A percentile compares a stretch with the other conserved stretches of the same genome.
Conservation (phyloP, 1,140 invertebrate genomes). For the Belonocnema kinseyi region DNA sequence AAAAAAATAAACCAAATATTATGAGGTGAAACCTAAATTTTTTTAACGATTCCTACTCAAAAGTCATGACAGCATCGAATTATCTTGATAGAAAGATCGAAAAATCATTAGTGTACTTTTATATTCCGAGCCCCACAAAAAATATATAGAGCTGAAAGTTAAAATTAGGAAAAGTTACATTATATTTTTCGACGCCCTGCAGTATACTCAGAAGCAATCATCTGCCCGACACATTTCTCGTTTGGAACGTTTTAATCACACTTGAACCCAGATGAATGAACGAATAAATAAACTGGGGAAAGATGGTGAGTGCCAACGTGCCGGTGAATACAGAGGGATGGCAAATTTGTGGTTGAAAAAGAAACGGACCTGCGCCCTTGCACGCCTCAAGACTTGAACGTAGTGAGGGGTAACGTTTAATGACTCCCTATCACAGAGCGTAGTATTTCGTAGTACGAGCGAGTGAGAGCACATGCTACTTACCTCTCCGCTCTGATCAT, state of each 20-base stretch:
- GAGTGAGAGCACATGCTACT: background rate
- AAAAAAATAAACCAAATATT: too few relatives aligned
- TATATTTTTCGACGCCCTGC: too few relatives aligned
- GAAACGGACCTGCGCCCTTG: conserved; percentile 16
- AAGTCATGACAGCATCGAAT: too few relatives aligned
- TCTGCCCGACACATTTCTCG: background rate
- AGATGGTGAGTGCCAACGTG: background rate
- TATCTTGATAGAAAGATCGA: too few relatives aligned
- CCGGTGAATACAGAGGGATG: background rate
- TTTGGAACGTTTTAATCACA: background rate
- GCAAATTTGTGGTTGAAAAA: background rate
- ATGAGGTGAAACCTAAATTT: too few relatives aligned
- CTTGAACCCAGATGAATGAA: background rate
- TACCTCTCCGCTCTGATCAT: too few relatives aligned
- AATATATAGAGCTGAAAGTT: too few relatives aligned
- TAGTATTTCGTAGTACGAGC: conserved; percentile 14
- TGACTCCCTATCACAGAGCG: conserved; percentile 10
- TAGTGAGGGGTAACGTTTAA: background rate
- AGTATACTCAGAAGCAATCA: background rate
- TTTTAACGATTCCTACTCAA: too few relatives aligned
- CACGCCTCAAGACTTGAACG: background rate
- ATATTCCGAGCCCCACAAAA: too few relatives aligned
- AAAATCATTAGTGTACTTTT: too few relatives aligned
- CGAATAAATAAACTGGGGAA: conserved; percentile 12
- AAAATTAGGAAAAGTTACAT: too few relatives aligned